phyloP scores from a whole-genome alignment of 2,113 vertebrate species.

The Tilapia sparmanii region DNA sequence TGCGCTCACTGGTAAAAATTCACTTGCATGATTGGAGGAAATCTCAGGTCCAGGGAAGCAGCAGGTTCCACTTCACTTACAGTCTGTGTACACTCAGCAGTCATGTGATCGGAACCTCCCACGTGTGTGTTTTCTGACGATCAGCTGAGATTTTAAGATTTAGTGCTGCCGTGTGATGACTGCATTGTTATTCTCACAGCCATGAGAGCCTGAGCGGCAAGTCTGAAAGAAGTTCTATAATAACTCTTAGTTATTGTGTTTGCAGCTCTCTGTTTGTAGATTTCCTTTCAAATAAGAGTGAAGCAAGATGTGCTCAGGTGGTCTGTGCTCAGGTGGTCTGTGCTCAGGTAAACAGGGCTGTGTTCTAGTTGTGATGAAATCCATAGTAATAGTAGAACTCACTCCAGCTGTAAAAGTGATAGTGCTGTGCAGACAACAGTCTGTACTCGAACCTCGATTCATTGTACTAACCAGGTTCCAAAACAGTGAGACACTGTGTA shows the following conservation, averaged over 20 bases:
- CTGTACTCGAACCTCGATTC: not conserved
- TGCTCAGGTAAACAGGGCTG: not conserved
- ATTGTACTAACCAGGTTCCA: not conserved
- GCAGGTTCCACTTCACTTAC: not conserved
- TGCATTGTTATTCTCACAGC: rapidly evolving
- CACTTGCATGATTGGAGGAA: not conserved
- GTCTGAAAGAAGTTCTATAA: not conserved
- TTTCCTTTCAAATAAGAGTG: not conserved
- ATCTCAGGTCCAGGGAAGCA: not conserved
- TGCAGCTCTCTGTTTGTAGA: not conserved
- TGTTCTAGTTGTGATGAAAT: not conserved
- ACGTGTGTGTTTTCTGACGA: not conserved
- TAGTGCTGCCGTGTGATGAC: not conserved
- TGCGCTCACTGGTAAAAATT: not conserved
- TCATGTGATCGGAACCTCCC: not conserved
- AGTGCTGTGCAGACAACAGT: too few relatives aligned
- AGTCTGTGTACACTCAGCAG: not conserved
- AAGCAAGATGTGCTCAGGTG: not conserved
- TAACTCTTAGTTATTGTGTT: rapidly evolving
- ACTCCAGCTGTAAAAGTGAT: not conserved
- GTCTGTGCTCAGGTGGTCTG: not conserved
- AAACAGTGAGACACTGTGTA: not conserved
- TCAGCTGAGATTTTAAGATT: not conserved
- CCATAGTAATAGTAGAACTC: not conserved
- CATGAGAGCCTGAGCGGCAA: not conserved